Base-by-base conservation (phyloP, 2,113 vertebrate genomes). In the Neodontobutis hainanensis region DNA sequence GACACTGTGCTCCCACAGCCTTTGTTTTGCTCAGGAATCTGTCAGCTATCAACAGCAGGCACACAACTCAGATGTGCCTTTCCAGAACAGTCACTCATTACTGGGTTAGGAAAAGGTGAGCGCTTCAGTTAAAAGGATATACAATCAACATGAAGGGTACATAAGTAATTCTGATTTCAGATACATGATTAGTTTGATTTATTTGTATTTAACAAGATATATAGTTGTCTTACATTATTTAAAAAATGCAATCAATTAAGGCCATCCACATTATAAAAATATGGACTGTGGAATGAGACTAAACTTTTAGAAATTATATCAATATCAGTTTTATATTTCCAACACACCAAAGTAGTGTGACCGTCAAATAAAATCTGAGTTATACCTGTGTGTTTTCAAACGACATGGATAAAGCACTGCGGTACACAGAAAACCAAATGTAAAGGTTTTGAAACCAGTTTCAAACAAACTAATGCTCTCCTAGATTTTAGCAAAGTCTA, bases 1-100 rank as follows among this genome's bases (percentile, higher is more conserved):
- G 74, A 75, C 46, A 55, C 72, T 68, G 47, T 52, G 73, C 75
- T 80, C 69, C 44, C 52, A 8, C 58, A 44, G 81, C 71, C 65
- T 81, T 85, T 84, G 81, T 89, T 77, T 72, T 66, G 79, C 73
- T 81, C 36, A 60, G 77, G 71, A 85, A 84, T 82, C 73, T 78
- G 77, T 81, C 86, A 85, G 68, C 73, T 32, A 78, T 78, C 82
- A 74, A 83, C 75, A 73, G 48, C 35, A 50, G 61, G 53, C 74
- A 73, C 60, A 55, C 32, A 66, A 65, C 77, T 65, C 75, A 51
- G 57, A 66, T 64, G 40, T 59, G 61, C 48, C 45, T 56, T 64
- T 68, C 63, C 53, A 71, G 6, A 73, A 44, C 5, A 61, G 32
- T 63, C 53, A 67, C 38, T 53, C 15, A 36, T 32, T 55, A 64